These are phyloP conservation scores for Zygaena filipendulae DNA, from an alignment of 2,888 invertebrate species.

Conservation along the genomic window DNA sequence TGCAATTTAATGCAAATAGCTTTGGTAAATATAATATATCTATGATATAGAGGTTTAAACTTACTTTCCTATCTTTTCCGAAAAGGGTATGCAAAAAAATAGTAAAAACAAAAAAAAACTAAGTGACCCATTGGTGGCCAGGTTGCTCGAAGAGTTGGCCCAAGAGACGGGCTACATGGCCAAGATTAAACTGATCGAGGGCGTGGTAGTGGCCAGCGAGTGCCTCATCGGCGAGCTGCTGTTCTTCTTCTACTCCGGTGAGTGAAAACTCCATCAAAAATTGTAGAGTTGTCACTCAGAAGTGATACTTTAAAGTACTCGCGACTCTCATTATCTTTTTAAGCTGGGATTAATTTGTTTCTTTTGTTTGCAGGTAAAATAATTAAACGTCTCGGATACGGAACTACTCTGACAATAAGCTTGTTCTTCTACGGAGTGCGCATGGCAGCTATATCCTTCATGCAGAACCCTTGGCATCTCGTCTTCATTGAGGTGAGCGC, in stretches of 20 bases:
- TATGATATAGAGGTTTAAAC: too few relatives aligned
- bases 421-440: slow-evolving; percentile 81
- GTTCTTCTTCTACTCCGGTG: slow-evolving; percentile 79
- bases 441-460: slow-evolving; percentile 78
- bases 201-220: slow-evolving; percentile 81
- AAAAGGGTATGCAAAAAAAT: too few relatives aligned
- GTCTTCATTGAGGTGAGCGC: slow-evolving; percentile 78
- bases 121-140: too few relatives aligned
- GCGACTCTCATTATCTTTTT: not conserved
- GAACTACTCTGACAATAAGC: slow-evolving; percentile 80
- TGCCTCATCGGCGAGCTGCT: slow-evolving; percentile 82
- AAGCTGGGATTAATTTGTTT: not conserved
- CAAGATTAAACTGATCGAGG: slow-evolving; percentile 82
- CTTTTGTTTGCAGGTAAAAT: slow-evolving; percentile 71
- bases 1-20: too few relatives aligned
- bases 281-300: not conserved
- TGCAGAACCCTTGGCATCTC: slow-evolving; percentile 85
- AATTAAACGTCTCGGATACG: slow-evolving; percentile 81
- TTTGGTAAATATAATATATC: too few relatives aligned
- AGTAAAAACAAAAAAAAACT: not conserved
- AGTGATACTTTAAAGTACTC: not conserved
- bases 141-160: slow-evolving; percentile 84
- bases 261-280: not conserved
- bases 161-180: slow-evolving; percentile 67
- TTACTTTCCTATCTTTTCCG: too few relatives aligned